phyloP scores from a whole-genome alignment of 2,888 invertebrate species.

The Ochlodes sylvanus region DNA sequence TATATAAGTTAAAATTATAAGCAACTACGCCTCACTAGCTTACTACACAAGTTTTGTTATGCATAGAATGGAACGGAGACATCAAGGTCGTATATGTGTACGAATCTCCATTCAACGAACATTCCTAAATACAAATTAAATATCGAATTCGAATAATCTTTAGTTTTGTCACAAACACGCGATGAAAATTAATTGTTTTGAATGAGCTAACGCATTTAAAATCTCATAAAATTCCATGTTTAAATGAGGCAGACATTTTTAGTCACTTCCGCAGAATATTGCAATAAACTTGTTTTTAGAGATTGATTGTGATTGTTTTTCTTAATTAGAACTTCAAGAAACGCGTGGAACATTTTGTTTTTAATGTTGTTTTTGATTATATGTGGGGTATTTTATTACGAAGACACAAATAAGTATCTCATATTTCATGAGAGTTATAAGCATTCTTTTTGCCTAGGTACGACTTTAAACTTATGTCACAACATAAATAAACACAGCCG shows the following conservation, averaged over 20 bases:
- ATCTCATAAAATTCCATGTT: neutral
- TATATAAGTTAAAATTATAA: slow-evolving; percentile 9
- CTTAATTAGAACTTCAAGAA: neutral
- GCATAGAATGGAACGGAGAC: slow-evolving; percentile 32
- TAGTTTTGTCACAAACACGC: slow-evolving; percentile 10
- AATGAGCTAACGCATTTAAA: too few species aligned
- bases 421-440: too few species aligned
- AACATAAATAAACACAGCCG: too few species aligned
- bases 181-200: neutral
- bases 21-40: neutral
- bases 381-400: too few species aligned
- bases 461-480: too few species aligned
- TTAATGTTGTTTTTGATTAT: too few species aligned
- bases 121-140: slow-evolving; percentile 30
- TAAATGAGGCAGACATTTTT: neutral
- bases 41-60: slow-evolving; percentile 18
- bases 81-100: slow-evolving; percentile 25
- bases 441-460: too few species aligned
- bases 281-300: neutral
- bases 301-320: neutral
- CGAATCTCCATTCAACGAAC: slow-evolving; percentile 24
- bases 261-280: neutral
- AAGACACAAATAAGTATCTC: too few species aligned
- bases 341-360: neutral
- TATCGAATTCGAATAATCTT: neutral